Conservation (phyloP, 1,140 invertebrate species). For the Sycophaga agraensis region DNA sequence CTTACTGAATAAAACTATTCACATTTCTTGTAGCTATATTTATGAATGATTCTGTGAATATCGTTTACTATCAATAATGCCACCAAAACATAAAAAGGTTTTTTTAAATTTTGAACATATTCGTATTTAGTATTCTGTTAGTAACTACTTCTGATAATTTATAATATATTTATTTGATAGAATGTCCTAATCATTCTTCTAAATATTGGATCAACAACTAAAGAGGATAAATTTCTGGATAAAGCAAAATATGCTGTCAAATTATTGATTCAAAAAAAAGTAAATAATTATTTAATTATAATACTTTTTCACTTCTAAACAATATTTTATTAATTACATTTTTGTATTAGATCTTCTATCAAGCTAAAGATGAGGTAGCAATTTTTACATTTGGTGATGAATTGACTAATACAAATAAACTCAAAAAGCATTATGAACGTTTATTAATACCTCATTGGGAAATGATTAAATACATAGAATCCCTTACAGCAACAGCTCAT, state of each 20-base stretch:
- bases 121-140: no score
- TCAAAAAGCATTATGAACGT: slow-evolving; percentile 21
- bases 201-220: slow-evolving; percentile 30
- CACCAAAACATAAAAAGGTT: no score
- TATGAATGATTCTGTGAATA: no score
- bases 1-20: no score
- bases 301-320: neutral
- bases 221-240: slow-evolving; percentile 29
- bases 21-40: no score
- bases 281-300: slow-evolving; percentile 18
- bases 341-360: slow-evolving; percentile 43
- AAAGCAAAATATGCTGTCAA: slow-evolving; percentile 36
- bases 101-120: no score
- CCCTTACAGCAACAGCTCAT: slow-evolving; percentile 24
- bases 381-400: slow-evolving; percentile 39
- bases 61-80: no score
- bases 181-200: slow-evolving; percentile 32
- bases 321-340: neutral
- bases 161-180: slow-evolving; percentile 17
- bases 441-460: slow-evolving; percentile 37
- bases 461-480: slow-evolving; percentile 33
- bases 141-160: no score
- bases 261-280: slow-evolving; percentile 37
- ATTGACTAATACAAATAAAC: slow-evolving; percentile 14
- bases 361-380: slow-evolving; percentile 40